Evolutionary conservation across 2,113 vertebrate genomes (phyloP), one percentile per base, ranked within the genome.

Genomic region (Microtus montanus): DNA sequence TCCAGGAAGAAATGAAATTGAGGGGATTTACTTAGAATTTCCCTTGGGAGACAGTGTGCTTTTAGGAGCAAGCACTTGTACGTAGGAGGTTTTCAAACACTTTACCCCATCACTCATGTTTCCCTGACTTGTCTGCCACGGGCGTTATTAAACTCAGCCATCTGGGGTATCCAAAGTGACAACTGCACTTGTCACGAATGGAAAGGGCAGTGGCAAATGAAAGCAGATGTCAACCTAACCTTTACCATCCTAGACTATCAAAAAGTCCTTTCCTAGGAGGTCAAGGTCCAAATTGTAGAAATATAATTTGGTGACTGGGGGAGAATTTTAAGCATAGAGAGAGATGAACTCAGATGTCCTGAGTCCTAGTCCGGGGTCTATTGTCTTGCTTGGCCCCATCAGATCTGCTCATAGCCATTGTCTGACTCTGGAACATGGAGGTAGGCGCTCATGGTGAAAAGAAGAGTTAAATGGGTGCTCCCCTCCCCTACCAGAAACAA

Each of bases 1-100:
- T 95, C 87, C 17, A 26, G 79, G 75, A 96, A 96, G 87, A 96
- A 94, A 91, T 85, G 66, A 89, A 93, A 91, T 63, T 63, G 70
- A 96, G 24, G 88, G 64, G 79, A 84, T 80, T 85, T 90, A 63
- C 61, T 82, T 73, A 86, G 91, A 95, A 87, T 87, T 95, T 97
- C 38, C n/a, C 13, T 66, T 92, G 19, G 70, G 92, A 80, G 70
- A 38, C 26, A 41, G 52, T n/a, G 75, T 61, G 85, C 41, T 28
- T 89, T 84, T 94, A 61, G 19, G 44, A 91, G 26, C n/a, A 85
- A 85, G 85, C 74, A 3, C 44, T 15, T 74, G 58, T 15, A 14
- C 33, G 73, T 41, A 20, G 24, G 63, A 89, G 24, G 22, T 86
- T 95, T 93, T 68, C 75, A 89, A 74, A 74, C 74, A 83, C 71